These are phyloP conservation scores for Ophioninae sp. DNA, from an alignment of 2,888 invertebrate species.

Conservation along the genomic window DNA sequence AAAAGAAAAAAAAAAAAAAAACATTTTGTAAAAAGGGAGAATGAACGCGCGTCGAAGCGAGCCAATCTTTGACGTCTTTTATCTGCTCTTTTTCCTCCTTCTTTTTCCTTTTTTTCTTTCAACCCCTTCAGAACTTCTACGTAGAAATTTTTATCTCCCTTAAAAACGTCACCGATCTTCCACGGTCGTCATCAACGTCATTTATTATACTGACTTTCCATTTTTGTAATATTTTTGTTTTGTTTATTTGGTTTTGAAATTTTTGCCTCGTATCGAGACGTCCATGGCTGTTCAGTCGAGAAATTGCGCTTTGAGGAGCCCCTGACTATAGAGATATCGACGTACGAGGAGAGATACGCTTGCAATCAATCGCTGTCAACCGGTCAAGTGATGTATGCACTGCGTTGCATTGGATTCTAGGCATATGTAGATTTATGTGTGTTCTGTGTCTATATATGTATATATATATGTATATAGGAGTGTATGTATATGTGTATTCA, in stretches of 20 bases:
- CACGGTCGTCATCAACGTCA: neutral
- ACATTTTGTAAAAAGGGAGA: slow-evolving; percentile 47
- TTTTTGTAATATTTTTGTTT: neutral
- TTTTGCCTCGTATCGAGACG: neutral
- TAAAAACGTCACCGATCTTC: neutral
- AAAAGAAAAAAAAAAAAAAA: slow-evolving; percentile 12
- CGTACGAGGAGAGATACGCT: slow-evolving; percentile 4
- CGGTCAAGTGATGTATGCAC: slow-evolving; percentile 22
- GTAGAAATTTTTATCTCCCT: neutral
- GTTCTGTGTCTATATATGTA: neutral
- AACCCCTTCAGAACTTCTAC: neutral
- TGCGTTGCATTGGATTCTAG: slow-evolving; percentile 12
- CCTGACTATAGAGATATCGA: neutral
- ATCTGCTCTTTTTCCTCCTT: slow-evolving; percentile 8
- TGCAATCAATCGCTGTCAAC: slow-evolving; percentile 30
- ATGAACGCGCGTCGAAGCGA: slow-evolving; percentile 25
- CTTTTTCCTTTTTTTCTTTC: slow-evolving; percentile 18
- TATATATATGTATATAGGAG: neutral
- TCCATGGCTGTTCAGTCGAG: neutral
- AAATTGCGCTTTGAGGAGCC: neutral
- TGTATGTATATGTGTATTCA: neutral
- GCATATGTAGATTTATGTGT: neutral
- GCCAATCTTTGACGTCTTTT: slow-evolving; percentile 42
- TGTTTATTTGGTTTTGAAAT: neutral
- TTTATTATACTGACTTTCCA: neutral